Evolutionary conservation across 2,888 invertebrate genomes (phyloP), one percentile per base, ranked within the genome.

Genomic region (Atrina japonica): DNA sequence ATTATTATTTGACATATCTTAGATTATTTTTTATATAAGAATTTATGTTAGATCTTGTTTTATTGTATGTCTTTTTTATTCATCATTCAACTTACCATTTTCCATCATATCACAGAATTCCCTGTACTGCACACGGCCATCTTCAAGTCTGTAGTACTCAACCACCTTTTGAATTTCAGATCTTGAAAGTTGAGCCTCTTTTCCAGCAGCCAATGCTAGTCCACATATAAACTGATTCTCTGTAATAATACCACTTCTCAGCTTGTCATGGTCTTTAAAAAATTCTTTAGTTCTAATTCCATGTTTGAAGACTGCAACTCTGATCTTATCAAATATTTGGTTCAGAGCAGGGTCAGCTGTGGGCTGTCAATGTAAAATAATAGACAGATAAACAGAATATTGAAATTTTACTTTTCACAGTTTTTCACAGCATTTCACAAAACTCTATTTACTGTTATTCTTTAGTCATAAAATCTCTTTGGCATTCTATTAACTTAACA

Each of bases 211-310:
- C 49, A 89, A 76, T 6, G 87, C 83, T 23, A 91, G 80, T 9
- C 88, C 90, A 80, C 89, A 88, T 16, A 87, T 76, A 83, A 91
- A 91, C 85, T 91, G 91, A 70, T 88, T 87, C 75, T 89, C 90
- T 30, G 90, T 90, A 61, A 91, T 88, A n/a, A 88, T 77, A 0
- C 89, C 89, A 75, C 86, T 86, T 6, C 89, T 75, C 27, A 90
- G 83, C 70, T 87, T 86, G 81, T 90, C 90, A 66, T 89, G 88
- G 71, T 90, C 90, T 73, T 85, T 88, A 80, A 91, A 90, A 73
- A 90, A 91, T 72, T 91, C 91, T 27, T 82, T 83, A 16, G 88
- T 88, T 40, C 90, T 80, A 47, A 91, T 86, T 3, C 90, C 88
- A 70, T 88, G 83, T 77, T 90, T 90, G 79, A 82, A 89, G 9